Evolutionary conservation across 1,140 invertebrate species (phyloP).

Genomic region (Drosophila santomea): DNA sequence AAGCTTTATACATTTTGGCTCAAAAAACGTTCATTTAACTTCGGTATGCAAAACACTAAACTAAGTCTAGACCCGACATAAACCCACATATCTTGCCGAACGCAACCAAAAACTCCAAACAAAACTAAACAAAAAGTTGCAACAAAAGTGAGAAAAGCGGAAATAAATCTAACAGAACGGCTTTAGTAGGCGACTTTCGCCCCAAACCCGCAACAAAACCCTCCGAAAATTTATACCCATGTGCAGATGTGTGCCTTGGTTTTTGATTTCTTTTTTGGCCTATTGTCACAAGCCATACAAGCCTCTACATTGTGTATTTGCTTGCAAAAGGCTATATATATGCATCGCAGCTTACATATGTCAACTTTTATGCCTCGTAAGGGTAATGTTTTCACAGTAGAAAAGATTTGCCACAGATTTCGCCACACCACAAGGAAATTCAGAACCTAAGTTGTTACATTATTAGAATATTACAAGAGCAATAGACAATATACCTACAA

Average conservation of each 20-base stretch:
- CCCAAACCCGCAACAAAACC: slow-evolving; percentile 1
- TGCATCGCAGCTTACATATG: slow-evolving; percentile 50
- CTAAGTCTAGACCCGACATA: slow-evolving; percentile 55
- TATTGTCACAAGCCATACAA: slow-evolving; percentile 50
- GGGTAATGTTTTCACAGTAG: slow-evolving; percentile 72
- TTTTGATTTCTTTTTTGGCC: slow-evolving; percentile 64
- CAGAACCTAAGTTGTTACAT: slow-evolving; percentile 6
- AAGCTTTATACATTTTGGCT: slow-evolving; percentile 33
- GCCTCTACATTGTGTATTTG: slow-evolving; percentile 6
- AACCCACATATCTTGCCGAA: slow-evolving; percentile 19
- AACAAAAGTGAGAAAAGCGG: slow-evolving; percentile 69
- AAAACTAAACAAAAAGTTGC: slow-evolving; percentile 58
- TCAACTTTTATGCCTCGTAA: slow-evolving; percentile 73
- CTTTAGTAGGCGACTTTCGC: slow-evolving; percentile 41
- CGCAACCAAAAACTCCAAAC: slow-evolving; percentile 14
- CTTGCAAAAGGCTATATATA: slow-evolving; percentile 12
- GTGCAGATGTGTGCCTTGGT: slow-evolving; percentile 42
- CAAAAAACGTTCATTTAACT: slow-evolving; percentile 6
- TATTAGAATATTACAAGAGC: no score
- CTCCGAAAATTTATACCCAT: slow-evolving; percentile 20
- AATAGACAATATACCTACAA: no score
- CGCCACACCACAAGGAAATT: slow-evolving; percentile 50
- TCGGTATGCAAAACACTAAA: slow-evolving; percentile 45
- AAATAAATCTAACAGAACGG: slow-evolving; percentile 82
- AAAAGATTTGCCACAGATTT: slow-evolving; percentile 78